Conservation (phyloP, 1,140 invertebrate species). For the Caenorhabditis elegans region DNA sequence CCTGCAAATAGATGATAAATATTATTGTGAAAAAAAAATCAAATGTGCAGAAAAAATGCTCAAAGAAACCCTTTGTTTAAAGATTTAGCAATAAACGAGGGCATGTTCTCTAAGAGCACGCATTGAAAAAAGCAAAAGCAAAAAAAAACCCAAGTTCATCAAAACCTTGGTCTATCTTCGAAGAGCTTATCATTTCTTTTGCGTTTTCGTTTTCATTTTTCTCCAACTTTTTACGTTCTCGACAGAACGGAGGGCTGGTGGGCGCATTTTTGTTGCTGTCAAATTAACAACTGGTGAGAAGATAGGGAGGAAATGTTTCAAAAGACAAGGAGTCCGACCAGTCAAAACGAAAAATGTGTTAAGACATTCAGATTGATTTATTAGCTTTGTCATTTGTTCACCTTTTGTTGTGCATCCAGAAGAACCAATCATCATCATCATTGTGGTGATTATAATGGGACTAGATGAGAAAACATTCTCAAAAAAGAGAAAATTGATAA, state of each 20-base stretch:
- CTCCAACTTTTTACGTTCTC: neutral
- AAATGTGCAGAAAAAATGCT: no score
- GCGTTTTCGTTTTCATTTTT: neutral
- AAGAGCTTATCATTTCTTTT: constrained; percentile 27
- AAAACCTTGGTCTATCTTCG: neutral
- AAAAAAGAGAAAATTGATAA: no score
- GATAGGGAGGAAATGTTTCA: neutral
- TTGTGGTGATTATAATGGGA: constrained; percentile 4
- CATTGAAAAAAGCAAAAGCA: neutral
- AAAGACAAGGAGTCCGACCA: neutral
- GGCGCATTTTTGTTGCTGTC: neutral
- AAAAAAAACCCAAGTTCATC: neutral
- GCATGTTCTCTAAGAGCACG: neutral
- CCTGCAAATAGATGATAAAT: constrained; percentile 28
- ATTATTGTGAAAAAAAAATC: neutral
- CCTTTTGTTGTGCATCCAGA: neutral
- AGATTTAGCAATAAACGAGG: neutral
- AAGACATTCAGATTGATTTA: constrained; percentile 30
- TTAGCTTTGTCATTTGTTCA: constrained; percentile 29
- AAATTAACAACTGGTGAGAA: constrained; percentile 30
- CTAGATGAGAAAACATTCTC: no score
- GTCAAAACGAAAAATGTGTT: constrained; percentile 27
- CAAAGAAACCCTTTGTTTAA: neutral
- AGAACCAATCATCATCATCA: constrained; percentile 9
- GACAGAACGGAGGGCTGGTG: neutral